Conservation (phyloP, 2,888 invertebrate genomes). For the Uropetala carovei region DNA sequence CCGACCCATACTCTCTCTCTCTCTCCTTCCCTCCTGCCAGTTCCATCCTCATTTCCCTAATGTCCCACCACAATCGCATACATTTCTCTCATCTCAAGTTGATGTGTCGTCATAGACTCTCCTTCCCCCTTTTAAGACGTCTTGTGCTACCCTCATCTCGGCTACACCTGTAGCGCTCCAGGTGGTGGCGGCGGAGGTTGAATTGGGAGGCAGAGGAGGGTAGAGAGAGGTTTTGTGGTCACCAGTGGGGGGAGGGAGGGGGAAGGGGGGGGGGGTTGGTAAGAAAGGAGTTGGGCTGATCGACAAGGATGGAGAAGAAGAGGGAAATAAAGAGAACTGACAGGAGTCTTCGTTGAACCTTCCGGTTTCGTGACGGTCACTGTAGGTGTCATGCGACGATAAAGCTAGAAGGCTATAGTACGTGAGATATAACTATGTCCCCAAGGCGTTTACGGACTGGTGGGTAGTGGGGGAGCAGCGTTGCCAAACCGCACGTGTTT, state of each 20-base stretch:
- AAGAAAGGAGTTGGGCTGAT: background rate
- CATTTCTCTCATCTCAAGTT: background rate
- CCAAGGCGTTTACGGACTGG: too few species aligned
- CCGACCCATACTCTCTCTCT: background rate
- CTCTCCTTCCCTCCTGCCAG: background rate
- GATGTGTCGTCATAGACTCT: background rate
- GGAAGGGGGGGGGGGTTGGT: background rate
- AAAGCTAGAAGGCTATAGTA: background rate
- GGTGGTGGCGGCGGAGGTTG: slow-evolving; percentile 17
- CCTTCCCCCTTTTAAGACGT: background rate
- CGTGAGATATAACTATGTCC: too few species aligned
- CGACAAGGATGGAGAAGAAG: background rate
- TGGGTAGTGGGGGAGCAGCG: too few species aligned
- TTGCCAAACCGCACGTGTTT: too few species aligned
- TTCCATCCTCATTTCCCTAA: slow-evolving; percentile 14
- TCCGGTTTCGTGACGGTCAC: background rate
- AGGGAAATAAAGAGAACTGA: background rate
- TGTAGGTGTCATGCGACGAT: background rate
- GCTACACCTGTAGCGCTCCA: slow-evolving; percentile 48
- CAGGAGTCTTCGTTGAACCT: background rate
- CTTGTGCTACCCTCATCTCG: background rate
- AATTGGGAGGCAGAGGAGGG: background rate
- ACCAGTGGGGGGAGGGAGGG: background rate
- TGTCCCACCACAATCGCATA: slow-evolving; percentile 4
- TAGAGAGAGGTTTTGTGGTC: background rate